These are phyloP conservation scores for Microcebus griseorufus DNA, from an alignment of 2,113 vertebrate species.

Conservation along the genomic window DNA sequence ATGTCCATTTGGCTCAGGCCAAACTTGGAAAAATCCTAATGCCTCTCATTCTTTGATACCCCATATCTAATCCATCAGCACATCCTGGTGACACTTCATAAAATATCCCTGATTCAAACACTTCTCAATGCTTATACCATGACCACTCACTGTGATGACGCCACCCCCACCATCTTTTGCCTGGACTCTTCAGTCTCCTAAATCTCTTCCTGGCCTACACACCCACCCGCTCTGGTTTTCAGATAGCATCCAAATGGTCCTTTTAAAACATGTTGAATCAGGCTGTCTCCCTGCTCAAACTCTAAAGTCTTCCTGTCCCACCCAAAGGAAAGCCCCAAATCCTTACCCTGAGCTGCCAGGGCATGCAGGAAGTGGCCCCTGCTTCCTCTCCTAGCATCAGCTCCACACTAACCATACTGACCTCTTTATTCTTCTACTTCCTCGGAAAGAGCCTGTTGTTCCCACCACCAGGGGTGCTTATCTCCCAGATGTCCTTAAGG, in stretches of 20 bases:
- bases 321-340: not conserved
- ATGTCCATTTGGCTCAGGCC: not conserved
- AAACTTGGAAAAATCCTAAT: not conserved
- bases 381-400: fast-evolving
- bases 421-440: not conserved
- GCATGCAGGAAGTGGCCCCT: not conserved
- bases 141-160: fast-evolving
- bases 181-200: not conserved
- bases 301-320: not conserved
- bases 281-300: not conserved
- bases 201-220: no score
- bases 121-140: not conserved
- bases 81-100: not conserved
- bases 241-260: not conserved
- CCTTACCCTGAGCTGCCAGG: not conserved
- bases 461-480: not conserved
- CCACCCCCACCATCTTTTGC: not conserved
- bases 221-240: not conserved
- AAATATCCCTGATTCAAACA: not conserved
- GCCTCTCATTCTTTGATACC: not conserved
- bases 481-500: not conserved
- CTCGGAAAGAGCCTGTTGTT: not conserved
- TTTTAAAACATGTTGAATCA: not conserved
- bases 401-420: no score
- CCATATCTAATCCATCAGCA: not conserved